These are phyloP conservation scores for Lepidurus packardi DNA, from an alignment of 1,140 invertebrate species.

Conservation along the genomic window DNA sequence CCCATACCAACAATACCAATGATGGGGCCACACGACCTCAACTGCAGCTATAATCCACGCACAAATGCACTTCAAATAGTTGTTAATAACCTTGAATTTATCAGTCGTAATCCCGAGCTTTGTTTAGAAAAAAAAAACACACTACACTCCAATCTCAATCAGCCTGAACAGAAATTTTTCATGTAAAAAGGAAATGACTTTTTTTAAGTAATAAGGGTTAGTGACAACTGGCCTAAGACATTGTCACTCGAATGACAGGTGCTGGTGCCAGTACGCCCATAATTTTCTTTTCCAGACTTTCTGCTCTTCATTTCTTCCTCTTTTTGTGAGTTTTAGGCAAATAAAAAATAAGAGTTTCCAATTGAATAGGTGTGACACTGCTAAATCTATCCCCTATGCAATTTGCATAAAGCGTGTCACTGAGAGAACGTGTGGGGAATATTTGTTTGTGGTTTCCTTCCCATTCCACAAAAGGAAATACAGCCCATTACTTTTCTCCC, in stretches of 20 bases:
- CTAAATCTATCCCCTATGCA: slow-evolving; percentile 11
- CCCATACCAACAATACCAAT: slow-evolving; percentile 10
- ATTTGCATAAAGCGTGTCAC: slow-evolving; percentile 17
- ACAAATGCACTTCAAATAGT: not conserved
- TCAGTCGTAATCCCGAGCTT: not conserved
- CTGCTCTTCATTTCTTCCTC: not conserved
- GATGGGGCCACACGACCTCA: not conserved
- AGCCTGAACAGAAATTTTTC: no score
- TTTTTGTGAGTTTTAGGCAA: not conserved
- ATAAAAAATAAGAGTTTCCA: not conserved
- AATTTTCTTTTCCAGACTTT: not conserved
- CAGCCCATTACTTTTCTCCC: not conserved
- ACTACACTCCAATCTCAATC: no score
- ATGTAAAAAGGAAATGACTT: no score
- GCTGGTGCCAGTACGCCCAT: slow-evolving; percentile 1
- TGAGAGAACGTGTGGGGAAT: not conserved
- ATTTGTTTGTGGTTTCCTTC: not conserved
- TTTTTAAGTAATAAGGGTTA: not conserved
- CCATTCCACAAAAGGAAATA: not conserved
- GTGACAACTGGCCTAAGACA: not conserved
- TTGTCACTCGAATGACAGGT: not conserved
- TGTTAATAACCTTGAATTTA: not conserved
- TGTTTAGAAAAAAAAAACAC: not conserved
- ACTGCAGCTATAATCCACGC: not conserved
- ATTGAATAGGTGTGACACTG: not conserved